phyloP scores from a whole-genome alignment of 2,888 invertebrate species.

The Machimus atricapillus region DNA sequence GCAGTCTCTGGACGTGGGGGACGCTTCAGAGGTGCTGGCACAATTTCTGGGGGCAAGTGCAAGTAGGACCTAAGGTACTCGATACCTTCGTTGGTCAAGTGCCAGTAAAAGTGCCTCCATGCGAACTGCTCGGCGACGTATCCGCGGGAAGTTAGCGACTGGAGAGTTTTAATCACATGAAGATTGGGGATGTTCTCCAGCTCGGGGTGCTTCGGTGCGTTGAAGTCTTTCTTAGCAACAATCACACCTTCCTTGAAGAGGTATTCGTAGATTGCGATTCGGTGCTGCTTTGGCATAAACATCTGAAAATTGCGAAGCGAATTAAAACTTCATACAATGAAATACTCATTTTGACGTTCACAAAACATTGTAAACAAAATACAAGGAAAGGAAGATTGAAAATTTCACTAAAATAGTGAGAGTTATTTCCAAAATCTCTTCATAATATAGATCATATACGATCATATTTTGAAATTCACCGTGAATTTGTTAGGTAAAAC shows the following conservation, averaged over 20 bases:
- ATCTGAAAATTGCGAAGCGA: constrained; percentile 71
- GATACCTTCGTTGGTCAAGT: constrained; percentile 96
- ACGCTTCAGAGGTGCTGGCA: constrained; percentile 95
- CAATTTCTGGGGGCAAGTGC: constrained; percentile 97
- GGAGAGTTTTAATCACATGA: constrained; percentile 97
- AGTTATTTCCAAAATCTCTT: neutral
- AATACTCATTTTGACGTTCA: neutral
- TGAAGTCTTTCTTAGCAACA: constrained; percentile 98
- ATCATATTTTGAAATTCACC: neutral
- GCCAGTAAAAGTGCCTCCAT: constrained; percentile 99
- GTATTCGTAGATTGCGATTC: constrained; percentile 95
- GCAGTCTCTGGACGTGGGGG: constrained; percentile 86
- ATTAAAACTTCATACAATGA: constrained; percentile 1
- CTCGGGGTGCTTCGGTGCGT: constrained; percentile 97
- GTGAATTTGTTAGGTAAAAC: neutral
- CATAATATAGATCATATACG: neutral
- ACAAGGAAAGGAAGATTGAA: neutral
- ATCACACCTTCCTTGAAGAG: constrained; percentile 99
- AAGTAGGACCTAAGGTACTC: constrained; percentile 94
- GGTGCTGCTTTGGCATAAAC: constrained; percentile 99
- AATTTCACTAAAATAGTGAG: neutral
- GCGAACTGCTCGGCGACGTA: constrained; percentile 99
- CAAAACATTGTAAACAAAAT: neutral
- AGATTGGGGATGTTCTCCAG: constrained; percentile 94
- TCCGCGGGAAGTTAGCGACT: constrained; percentile 95